These are phyloP conservation scores for Pyrgus malvae DNA, from an alignment of 2,888 invertebrate species.

Conservation along the genomic window DNA sequence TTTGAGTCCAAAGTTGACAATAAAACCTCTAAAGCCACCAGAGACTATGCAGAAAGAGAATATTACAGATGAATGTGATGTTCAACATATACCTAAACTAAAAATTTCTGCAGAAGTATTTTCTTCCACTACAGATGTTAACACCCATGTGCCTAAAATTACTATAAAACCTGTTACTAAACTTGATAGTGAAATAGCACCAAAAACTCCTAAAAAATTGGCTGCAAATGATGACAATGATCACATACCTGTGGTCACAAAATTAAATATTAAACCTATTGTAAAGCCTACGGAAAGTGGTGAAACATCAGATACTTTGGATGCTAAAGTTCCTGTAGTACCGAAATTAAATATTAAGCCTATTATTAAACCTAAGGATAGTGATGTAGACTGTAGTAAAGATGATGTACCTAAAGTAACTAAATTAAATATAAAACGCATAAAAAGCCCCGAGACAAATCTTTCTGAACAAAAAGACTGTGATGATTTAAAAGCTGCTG, in stretches of 20 bases:
- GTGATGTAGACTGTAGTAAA: slow-evolving; percentile 68
- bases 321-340: slow-evolving; percentile 73
- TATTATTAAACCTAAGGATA: slow-evolving; percentile 73
- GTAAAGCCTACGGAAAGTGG: slow-evolving; percentile 64
- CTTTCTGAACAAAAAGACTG: slow-evolving; percentile 72
- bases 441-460: slow-evolving; percentile 70
- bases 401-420: slow-evolving; percentile 77
- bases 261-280: slow-evolving; percentile 73
- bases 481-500: slow-evolving; percentile 66
- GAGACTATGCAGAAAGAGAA: slow-evolving; percentile 50
- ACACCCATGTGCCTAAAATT: slow-evolving; percentile 79
- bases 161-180: slow-evolving; percentile 79
- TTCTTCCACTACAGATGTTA: slow-evolving; percentile 50
- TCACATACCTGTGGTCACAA: slow-evolving; percentile 67
- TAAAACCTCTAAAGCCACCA: slow-evolving; percentile 70
- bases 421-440: slow-evolving; percentile 79
- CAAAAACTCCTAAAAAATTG: slow-evolving; percentile 52
- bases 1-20: slow-evolving; percentile 73
- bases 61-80: slow-evolving; percentile 37
- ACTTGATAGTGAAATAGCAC: slow-evolving; percentile 47
- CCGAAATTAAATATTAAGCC: slow-evolving; percentile 82
- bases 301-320: slow-evolving; percentile 54
- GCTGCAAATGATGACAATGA: slow-evolving; percentile 52
- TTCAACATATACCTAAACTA: slow-evolving; percentile 46
- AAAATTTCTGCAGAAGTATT: slow-evolving; percentile 50